Base-by-base conservation (phyloP, 2,888 invertebrate species). In the Alloscopus bannaensis region DNA sequence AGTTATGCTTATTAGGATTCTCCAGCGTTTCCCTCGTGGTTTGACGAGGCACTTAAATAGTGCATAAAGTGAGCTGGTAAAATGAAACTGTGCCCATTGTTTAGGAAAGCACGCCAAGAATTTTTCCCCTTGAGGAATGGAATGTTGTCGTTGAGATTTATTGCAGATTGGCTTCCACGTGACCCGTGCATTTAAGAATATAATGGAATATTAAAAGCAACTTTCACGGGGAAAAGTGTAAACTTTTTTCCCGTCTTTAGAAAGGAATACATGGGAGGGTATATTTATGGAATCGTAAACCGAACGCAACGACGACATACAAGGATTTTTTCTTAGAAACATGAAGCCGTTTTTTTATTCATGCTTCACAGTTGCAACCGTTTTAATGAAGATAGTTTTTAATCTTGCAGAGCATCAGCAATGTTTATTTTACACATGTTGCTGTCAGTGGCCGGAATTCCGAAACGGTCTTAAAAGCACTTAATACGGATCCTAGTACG, bases 401-500 rank as follows among this genome's bases (percentile, higher is more conserved):
- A 57, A 42, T 64, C 64, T 47, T n/a, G 31, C 29, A 16, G 55
- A 36, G 45, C 24, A 36, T 28, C 76, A 76, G 18, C 59, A n/a
- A 65, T 68, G 68, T 65, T 76, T 68, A 68, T 20, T 69, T 76
- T 76, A 76, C 76, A 76, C 76, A 68, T 76, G 76, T 76, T 76
- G 52, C 76, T 76, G 76, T 76, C 76, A 76, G 47, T 76, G 76
- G 36, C 52, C 29, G 60, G 59, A 68, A 76, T 76, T 76, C 76
- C 76, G 40, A 31, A 52, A 40, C 50, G 31, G 36, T n/a, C 71
- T 71, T n/a, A 71, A 71, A 71, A 36, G 42, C 59, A 31, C 18
- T 57, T 24, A 57, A n/a, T 31, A 6, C 2, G 24, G 52, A 6
- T 22, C 11, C n/a, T n/a, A n/a, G n/a, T n/a, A n/a, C n/a, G n/a